Evolutionary conservation across 2,797 vertebrate species (phyloP).

Genomic region (Paedocypris micromegethes): DNA sequence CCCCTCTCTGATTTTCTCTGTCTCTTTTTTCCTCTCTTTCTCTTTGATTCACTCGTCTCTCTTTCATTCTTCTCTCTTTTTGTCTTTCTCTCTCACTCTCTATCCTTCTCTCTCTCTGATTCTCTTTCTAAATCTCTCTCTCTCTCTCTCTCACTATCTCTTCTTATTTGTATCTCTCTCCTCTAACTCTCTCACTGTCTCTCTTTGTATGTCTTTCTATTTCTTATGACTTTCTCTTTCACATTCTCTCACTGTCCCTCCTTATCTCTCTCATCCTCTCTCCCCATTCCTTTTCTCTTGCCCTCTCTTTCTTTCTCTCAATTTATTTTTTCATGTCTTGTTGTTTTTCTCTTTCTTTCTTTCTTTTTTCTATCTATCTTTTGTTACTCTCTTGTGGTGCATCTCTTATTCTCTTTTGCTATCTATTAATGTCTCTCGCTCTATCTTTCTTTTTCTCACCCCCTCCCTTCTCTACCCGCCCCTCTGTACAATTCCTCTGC

Average conservation of each 20-base stretch:
- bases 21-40: constrained; percentile 16
- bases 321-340: too few species aligned
- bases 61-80: constrained; percentile 25
- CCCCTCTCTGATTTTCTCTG: constrained; percentile 42
- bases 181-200: too few species aligned
- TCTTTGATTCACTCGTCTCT: neutral
- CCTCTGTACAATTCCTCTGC: constrained; percentile 42
- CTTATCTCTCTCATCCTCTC: neutral
- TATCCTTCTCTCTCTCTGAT: constrained; percentile 53
- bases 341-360: too few species aligned
- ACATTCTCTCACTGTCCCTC: constrained; percentile 6
- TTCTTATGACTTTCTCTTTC: neutral
- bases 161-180: too few species aligned
- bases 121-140: constrained; percentile 49
- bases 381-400: neutral
- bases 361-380: too few species aligned
- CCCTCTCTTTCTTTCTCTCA: constrained; percentile 49
- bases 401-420: constrained; percentile 11
- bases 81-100: constrained; percentile 43
- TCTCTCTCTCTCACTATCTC: constrained; percentile 12
- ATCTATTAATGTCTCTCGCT: neutral
- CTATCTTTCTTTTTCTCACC: constrained; percentile 31
- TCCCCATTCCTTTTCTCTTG: constrained; percentile 52
- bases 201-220: too few species aligned
- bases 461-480: constrained; percentile 42